These are phyloP conservation scores for Mionectes macconnelli DNA, from an alignment of 2,113 vertebrate genomes.

Conservation along the genomic window DNA sequence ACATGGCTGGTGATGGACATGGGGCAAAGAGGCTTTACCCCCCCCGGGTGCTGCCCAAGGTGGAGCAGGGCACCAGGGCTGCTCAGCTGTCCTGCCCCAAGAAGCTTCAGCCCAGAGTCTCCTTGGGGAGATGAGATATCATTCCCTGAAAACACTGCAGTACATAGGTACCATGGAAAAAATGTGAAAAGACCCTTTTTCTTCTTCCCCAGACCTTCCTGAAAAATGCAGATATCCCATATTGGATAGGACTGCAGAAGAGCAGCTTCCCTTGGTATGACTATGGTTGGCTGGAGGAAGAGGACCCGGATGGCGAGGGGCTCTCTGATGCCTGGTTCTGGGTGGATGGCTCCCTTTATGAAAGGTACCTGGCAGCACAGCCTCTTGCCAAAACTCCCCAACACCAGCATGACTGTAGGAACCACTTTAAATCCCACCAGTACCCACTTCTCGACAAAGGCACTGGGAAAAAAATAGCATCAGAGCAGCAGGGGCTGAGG, in stretches of 20 bases:
- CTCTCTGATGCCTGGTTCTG: neutral
- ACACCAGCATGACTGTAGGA: neutral
- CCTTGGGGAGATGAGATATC: neutral
- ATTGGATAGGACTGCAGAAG: conserved; percentile 55
- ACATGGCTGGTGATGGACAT: neutral
- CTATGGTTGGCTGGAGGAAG: conserved; percentile 39
- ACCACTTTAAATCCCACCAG: neutral
- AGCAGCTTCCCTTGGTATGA: conserved; percentile 26
- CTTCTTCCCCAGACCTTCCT: conserved; percentile 17
- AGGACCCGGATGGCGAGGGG: fast-evolving
- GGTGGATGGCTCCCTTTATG: conserved; percentile 37
- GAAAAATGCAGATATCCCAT: conserved; percentile 7
- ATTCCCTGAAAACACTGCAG: neutral
- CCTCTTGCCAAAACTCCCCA: neutral
- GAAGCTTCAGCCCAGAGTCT: neutral
- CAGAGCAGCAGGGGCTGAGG: neutral
- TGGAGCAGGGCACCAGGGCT: neutral
- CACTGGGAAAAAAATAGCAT: neutral
- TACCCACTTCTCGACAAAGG: neutral
- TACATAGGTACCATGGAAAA: neutral
- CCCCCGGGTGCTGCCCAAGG: neutral
- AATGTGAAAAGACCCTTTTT: neutral
- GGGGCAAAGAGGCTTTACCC: neutral
- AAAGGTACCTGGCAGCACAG: neutral
- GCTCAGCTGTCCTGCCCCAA: neutral